phyloP scores from a whole-genome alignment of 2,797 vertebrate genomes.

The Antrozous pallidus region DNA sequence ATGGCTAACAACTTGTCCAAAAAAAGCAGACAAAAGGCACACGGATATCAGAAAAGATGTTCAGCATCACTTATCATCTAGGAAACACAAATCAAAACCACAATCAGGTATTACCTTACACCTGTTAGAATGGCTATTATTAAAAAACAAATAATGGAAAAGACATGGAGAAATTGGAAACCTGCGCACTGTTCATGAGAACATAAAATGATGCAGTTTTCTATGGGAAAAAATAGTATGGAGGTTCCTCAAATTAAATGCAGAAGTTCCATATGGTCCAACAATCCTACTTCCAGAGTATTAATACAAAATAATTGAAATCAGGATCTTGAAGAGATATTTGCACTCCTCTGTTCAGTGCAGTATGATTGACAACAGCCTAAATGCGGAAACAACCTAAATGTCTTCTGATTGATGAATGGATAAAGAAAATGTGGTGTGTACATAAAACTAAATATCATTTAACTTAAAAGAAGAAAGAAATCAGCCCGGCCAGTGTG shows the following conservation, averaged over 20 bases:
- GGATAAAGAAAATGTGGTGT: not conserved
- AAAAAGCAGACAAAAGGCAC: not conserved
- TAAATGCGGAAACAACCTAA: not conserved
- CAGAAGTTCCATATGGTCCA: not conserved
- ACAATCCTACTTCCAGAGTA: not conserved
- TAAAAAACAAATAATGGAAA: not conserved
- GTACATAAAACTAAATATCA: not conserved
- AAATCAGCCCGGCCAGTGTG: not conserved
- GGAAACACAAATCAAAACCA: not conserved
- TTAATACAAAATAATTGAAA: not conserved
- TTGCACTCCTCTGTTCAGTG: not conserved
- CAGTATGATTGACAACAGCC: not conserved
- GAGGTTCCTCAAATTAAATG: not conserved
- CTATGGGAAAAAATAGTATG: not conserved
- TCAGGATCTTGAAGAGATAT: not conserved
- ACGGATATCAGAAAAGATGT: not conserved
- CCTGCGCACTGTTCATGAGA: not conserved
- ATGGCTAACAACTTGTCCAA: not conserved
- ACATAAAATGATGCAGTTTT: not conserved
- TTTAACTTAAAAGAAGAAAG: not conserved
- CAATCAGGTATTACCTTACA: not conserved
- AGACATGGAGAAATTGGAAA: not conserved
- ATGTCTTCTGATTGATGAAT: not conserved
- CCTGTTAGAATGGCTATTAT: not conserved
- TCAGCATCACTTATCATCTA: not conserved